phyloP scores from a whole-genome alignment of 2,888 invertebrate genomes.

The Gryllus longicercus region DNA sequence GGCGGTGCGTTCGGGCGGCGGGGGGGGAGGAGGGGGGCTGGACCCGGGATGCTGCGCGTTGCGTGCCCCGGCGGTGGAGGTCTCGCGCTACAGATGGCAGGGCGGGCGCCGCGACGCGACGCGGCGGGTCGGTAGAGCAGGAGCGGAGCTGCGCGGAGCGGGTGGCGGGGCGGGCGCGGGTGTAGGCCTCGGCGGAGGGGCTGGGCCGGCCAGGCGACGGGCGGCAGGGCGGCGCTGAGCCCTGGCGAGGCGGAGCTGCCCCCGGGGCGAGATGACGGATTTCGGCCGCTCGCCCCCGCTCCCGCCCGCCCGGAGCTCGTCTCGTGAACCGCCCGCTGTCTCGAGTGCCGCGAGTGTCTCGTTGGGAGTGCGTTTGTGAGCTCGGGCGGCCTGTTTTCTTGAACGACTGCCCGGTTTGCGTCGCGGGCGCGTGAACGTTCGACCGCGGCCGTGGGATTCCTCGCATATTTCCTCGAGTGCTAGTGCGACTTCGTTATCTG shows the following conservation, averaged over 20 bases:
- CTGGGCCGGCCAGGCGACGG: not conserved
- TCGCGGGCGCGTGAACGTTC: no score
- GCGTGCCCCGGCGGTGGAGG: constrained; percentile 18
- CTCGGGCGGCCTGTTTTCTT: no score
- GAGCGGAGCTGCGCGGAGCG: not conserved
- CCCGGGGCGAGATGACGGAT: not conserved
- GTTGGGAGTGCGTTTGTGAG: not conserved
- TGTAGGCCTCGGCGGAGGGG: not conserved
- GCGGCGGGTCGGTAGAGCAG: not conserved
- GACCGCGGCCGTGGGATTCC: no score
- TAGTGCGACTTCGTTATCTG: no score
- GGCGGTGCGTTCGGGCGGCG: not conserved
- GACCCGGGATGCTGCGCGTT: not conserved
- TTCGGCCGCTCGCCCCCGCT: not conserved
- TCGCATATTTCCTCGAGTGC: no score
- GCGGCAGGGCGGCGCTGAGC: not conserved
- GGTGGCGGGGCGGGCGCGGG: not conserved
- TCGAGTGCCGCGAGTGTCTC: not conserved
- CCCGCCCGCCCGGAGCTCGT: not conserved
- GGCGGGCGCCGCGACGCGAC: not conserved
- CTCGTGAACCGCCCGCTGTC: not conserved
- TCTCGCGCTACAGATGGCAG: constrained; percentile 30
- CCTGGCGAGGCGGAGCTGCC: not conserved
- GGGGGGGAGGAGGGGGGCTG: not conserved
- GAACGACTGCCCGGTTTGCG: no score